These are phyloP conservation scores for Seladonia tumulorum DNA, from an alignment of 2,888 invertebrate genomes.

Conservation along the genomic window DNA sequence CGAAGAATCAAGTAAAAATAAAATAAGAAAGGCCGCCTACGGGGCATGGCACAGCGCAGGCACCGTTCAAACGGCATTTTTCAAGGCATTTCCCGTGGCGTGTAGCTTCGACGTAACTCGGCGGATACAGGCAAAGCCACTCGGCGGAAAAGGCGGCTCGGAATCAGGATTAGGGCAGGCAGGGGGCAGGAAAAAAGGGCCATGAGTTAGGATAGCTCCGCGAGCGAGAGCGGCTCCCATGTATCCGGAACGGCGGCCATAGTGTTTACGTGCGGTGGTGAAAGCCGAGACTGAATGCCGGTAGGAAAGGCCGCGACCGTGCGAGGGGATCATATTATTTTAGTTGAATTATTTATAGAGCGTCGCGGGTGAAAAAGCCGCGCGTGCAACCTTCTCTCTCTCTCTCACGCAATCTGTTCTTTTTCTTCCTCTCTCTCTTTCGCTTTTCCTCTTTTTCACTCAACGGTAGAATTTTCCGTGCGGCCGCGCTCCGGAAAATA, in stretches of 20 bases:
- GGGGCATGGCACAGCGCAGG: not conserved
- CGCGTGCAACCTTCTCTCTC: not conserved
- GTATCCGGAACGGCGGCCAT: constrained; percentile 42
- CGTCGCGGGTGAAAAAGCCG: constrained; percentile 41
- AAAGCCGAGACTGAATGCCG: constrained; percentile 65
- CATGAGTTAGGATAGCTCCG: not conserved
- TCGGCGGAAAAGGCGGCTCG: constrained; percentile 14
- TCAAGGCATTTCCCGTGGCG: not conserved
- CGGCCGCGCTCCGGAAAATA: not conserved
- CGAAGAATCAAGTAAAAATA: not conserved
- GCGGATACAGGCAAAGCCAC: constrained; percentile 7
- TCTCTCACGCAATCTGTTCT: too few relatives aligned
- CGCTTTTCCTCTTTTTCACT: constrained; percentile 7
- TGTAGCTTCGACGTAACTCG: not conserved
- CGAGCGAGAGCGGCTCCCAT: constrained; percentile 16
- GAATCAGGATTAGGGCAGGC: not conserved
- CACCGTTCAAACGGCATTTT: not conserved
- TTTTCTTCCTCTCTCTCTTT: too few relatives aligned
- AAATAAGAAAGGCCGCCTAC: not conserved
- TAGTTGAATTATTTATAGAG: constrained; percentile 83
- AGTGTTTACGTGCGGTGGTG: constrained; percentile 63
- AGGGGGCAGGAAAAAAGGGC: not conserved
- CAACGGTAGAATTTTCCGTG: not conserved
- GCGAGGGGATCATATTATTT: constrained; percentile 77
- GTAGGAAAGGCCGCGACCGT: constrained; percentile 55